Conservation (phyloP, 2,888 invertebrate genomes). For the Yponomeuta evonymella region DNA sequence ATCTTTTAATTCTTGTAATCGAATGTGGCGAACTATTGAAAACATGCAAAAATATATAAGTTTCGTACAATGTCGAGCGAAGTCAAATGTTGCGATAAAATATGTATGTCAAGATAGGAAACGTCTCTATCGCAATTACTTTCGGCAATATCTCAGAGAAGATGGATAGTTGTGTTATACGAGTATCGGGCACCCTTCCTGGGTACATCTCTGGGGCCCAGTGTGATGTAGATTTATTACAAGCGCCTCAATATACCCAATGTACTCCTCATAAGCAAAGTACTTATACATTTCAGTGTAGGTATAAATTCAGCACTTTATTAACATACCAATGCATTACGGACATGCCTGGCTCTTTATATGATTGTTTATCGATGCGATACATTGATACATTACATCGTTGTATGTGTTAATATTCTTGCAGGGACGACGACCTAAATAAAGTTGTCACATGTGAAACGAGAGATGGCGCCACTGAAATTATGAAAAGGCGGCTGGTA, state of each 20-base stretch:
- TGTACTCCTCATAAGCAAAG: neutral
- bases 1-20: too few species aligned
- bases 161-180: constrained; percentile 26
- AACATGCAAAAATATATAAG: too few species aligned
- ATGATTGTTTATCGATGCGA: too few species aligned
- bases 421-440: neutral
- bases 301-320: too few species aligned
- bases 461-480: constrained; percentile 3
- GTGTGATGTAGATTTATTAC: constrained; percentile 11
- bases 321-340: too few species aligned
- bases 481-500: neutral
- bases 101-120: constrained; percentile 21
- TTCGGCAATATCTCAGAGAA: constrained; percentile 37
- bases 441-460: neutral
- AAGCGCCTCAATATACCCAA: constrained; percentile 2
- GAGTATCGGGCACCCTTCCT: neutral
- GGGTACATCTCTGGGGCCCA: constrained; percentile 10
- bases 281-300: too few species aligned
- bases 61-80: too few species aligned
- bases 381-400: neutral
- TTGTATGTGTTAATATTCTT: neutral
- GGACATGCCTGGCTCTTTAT: too few species aligned
- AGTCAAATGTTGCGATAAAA: too few species aligned
- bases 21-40: too few species aligned
- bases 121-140: constrained; percentile 42